A percentile compares a stretch with the other conserved stretches of the same genome.
phyloP scores from a whole-genome alignment of 1,140 invertebrate genomes.

The Portunus trituberculatus region DNA sequence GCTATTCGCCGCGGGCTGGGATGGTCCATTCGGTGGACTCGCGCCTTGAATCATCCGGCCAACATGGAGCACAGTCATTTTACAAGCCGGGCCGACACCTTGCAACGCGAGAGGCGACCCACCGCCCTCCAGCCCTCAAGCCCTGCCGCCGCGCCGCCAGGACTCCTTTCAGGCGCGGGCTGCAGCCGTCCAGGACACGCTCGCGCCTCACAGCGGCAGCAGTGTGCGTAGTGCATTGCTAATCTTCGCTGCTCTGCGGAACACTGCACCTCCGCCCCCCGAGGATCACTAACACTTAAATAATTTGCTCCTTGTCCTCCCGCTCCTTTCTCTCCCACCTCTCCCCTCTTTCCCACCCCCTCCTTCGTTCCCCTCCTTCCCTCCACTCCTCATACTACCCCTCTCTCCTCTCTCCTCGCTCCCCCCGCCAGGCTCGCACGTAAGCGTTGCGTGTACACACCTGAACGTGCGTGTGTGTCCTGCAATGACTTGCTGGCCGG shows the following conservation, averaged over 20 bases:
- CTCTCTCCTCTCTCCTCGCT: not conserved
- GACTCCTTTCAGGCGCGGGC: not conserved
- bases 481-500: not conserved
- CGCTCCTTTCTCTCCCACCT: not conserved
- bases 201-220: not conserved
- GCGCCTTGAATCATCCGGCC: conserved; percentile 69
- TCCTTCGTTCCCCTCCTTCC: conserved; percentile 5
- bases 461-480: not conserved
- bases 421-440: not conserved
- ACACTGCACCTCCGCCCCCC: not conserved
- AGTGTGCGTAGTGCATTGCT: not conserved
- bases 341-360: not conserved
- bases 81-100: conserved; percentile 68
- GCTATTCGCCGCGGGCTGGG: conserved; percentile 48
- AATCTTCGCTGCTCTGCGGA: too few relatives aligned
- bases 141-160: not conserved
- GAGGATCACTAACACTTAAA: not conserved
- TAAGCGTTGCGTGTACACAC: conserved; percentile 6
- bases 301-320: not conserved
- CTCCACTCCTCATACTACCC: not conserved
- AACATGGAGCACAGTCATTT: conserved; percentile 64
- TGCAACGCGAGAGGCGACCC: conserved; percentile 58
- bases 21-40: conserved; percentile 62
- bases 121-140: not conserved
- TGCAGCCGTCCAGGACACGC: not conserved